Evolutionary conservation across 2,888 invertebrate species (phyloP).

Genomic region (Rhaphigaster nebulosa): DNA sequence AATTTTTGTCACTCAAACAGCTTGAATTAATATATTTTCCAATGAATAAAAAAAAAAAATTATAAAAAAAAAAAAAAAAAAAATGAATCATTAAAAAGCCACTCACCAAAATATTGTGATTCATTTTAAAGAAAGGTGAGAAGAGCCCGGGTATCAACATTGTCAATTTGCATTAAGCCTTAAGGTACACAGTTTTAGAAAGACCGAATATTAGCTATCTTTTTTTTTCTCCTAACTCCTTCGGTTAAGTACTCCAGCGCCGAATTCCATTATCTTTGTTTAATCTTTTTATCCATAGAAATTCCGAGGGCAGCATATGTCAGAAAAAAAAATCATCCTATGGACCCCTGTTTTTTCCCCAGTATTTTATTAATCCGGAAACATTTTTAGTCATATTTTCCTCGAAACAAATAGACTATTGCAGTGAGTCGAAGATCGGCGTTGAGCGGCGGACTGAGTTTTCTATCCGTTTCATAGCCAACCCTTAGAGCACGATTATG

Average conservation of each 20-base stretch:
- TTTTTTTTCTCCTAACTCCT: neutral
- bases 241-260: neutral
- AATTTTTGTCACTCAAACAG: neutral
- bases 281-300: neutral
- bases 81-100: neutral
- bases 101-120: neutral
- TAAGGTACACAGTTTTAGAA: conserved; percentile 26
- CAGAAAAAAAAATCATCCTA: neutral
- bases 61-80: neutral
- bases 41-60: neutral
- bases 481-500: too few relatives aligned
- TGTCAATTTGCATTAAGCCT: conserved; percentile 31
- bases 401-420: too few relatives aligned
- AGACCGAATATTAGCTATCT: neutral
- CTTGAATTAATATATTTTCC: neutral
- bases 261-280: neutral
- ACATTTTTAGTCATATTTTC: too few relatives aligned
- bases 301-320: too few relatives aligned
- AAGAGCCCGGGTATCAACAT: neutral
- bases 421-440: too few relatives aligned
- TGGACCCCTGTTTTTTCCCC: neutral
- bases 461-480: too few relatives aligned
- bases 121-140: neutral
- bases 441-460: too few relatives aligned
- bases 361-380: neutral